Base-by-base conservation (phyloP, 2,113 vertebrate genomes). In the Thermophis baileyi region DNA sequence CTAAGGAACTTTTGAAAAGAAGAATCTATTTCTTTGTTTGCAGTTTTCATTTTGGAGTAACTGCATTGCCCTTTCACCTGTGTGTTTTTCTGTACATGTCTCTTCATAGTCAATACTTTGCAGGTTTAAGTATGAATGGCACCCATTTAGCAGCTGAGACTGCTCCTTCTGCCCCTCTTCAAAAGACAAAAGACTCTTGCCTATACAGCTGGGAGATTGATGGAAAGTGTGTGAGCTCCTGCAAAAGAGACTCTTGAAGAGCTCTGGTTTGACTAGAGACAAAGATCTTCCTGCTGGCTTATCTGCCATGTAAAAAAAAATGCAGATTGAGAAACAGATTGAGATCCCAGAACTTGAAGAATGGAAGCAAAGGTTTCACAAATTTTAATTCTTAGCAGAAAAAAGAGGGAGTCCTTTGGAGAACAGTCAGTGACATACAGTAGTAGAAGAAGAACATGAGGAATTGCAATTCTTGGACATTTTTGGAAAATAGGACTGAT, bases 31-130 rank as follows among this genome's bases (percentile, higher is more conserved):
- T 96, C 95, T 95, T 95, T 54, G 94, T 96, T 88, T 90, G 92
- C 94, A 91, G 94, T 95, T 97, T 96, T 91, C 44, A 94, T 96
- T 95, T 93, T 18, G 93, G 96, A 94, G 89, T 94, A 92, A 69
- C 87, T 54, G 25, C 1, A 0, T 87, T 12, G 3, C 93, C 92
- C 95, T 94, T 92, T 95, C 92, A 91, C 47, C 94, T 87, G 54
- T 63, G 55, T 4, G 54, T 90, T 74, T 95, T 89, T 90, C 93
- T 93, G 85, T 0, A 1, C 50, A 35, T 55, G 90, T 87, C 0
- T 55, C 69, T 93, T 86, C 44, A 63, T 92, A 35, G 46, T 40
- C 55, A 44, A 11, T 10, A 7, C 81, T 94, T 91, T 46, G 87
- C 35, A 0, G 2, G n/a, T 91, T 88, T 49, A 57, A 87, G 40